Conservation (phyloP, 2,113 vertebrate species). For the Daphoenositta chrysoptera region DNA sequence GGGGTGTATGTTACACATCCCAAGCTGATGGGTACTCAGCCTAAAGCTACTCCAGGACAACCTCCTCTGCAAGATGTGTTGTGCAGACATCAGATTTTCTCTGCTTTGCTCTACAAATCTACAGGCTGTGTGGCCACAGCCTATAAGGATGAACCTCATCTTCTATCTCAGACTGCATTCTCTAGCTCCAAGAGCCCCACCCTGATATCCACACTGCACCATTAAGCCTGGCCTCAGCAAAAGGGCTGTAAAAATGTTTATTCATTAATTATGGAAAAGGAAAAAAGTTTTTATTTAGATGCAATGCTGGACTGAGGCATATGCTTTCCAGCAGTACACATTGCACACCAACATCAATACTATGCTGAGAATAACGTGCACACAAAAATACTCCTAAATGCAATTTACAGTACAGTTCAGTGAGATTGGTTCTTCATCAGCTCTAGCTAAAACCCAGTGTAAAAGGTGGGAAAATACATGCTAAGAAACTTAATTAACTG, state of each 20-base stretch:
- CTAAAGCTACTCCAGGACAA: background rate
- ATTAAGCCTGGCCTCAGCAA: background rate
- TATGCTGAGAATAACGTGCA: background rate
- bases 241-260: background rate
- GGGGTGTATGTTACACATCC: fast-evolving
- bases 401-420: background rate
- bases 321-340: background rate
- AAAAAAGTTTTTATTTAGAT: background rate
- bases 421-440: background rate
- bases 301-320: background rate
- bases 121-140: background rate
- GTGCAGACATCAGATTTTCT: background rate
- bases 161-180: background rate
- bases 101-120: background rate
- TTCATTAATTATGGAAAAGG: background rate
- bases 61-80: background rate
- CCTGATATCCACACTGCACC: background rate
- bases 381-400: background rate
- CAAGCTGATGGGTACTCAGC: background rate
- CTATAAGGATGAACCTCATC: background rate
- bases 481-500: background rate
- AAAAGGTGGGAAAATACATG: background rate
- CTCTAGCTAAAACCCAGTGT: background rate
- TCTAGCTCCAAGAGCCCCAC: background rate
- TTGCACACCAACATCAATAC: background rate